Percentiles rank a stretch among this genome's conserved stretches.
Evolutionary conservation across 2,797 vertebrate genomes (phyloP).

Genomic region (Silurus aristotelis): DNA sequence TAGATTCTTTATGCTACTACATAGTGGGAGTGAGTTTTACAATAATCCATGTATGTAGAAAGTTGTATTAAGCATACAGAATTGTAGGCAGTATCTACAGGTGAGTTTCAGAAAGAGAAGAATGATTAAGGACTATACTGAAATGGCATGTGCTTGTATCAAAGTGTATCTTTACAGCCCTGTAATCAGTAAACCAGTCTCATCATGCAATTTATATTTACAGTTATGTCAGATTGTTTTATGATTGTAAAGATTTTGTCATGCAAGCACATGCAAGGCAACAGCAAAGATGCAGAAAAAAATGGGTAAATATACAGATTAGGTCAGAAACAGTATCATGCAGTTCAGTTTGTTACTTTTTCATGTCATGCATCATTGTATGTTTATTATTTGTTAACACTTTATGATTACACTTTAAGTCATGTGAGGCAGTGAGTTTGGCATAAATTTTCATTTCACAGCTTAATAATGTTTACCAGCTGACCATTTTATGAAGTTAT

Average conservation of each 20-base stretch:
- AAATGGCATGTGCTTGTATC: slow-evolving; percentile 3
- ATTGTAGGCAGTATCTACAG: neutral
- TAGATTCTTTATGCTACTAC: slow-evolving; percentile 42
- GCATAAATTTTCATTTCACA: neutral
- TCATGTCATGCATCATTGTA: slow-evolving; percentile 8
- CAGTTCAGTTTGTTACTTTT: neutral
- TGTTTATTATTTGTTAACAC: slow-evolving; percentile 1
- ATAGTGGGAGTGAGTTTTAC: neutral
- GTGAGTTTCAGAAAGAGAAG: neutral
- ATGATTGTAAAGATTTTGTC: neutral
- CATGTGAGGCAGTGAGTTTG: neutral
- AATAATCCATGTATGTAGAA: slow-evolving; percentile 2
- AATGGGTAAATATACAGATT: neutral
- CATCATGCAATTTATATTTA: neutral
- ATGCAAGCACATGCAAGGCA: neutral
- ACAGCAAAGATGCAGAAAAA: neutral
- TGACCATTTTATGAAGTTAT: slow-evolving; percentile 2
- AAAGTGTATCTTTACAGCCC: slow-evolving; percentile 19
- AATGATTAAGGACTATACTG: neutral
- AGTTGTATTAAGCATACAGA: neutral
- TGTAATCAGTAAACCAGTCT: neutral
- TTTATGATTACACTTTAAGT: neutral
- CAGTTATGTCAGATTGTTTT: neutral
- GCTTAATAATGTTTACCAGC: slow-evolving; percentile 8
- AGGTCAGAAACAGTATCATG: neutral